Base-by-base conservation (phyloP, 2,888 invertebrate species). In the Neria commutata region DNA sequence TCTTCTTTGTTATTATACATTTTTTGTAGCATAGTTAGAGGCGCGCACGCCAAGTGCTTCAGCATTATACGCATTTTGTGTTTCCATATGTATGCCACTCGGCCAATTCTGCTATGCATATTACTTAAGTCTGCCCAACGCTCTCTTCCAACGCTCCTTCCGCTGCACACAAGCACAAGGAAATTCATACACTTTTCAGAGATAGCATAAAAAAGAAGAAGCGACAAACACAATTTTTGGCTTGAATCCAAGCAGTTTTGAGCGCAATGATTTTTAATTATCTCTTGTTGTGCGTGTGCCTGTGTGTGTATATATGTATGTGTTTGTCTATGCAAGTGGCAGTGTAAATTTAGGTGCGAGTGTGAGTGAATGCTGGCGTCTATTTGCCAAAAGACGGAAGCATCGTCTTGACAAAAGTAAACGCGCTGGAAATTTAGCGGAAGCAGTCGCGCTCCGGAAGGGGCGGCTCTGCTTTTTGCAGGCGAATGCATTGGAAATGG, bases 381-480 rank as follows among this genome's bases (percentile, higher is more conserved):
- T 64, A 65, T 63, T 68, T 67, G 67, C 65, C 64, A 64, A 66
- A 57, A 56, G 26, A 16, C 10, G 48, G 19, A 48, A 49, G 54
- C 48, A 33, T 42, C 33, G 53, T 54, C 51, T 54, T 48, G 56
- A 63, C 53, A 61, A 62, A 65, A 64, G 70, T 72, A 4, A 72
- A 71, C 72, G 72, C 64, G 73, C 57, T 67, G 65, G 69, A 69
- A 72, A 69, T 74, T 73, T 73, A 73, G 64, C 73, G 74, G 72
- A 74, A 74, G 65, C 70, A 69, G 70, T 66, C 69, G 54, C 60
- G 54, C 61, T 53, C 29, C 14, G 5, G 45, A n/a, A n/a, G n/a
- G n/a, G n/a, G n/a, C n/a, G n/a, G n/a, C n/a, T n/a, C n/a, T n/a
- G n/a, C n/a, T 6, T 5, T 21, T 8, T n/a, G 6, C 37, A 37